Percentiles rank a stretch among this genome's conserved stretches.
phyloP scores from a whole-genome alignment of 2,797 vertebrate species.

The Sciurus carolinensis region DNA sequence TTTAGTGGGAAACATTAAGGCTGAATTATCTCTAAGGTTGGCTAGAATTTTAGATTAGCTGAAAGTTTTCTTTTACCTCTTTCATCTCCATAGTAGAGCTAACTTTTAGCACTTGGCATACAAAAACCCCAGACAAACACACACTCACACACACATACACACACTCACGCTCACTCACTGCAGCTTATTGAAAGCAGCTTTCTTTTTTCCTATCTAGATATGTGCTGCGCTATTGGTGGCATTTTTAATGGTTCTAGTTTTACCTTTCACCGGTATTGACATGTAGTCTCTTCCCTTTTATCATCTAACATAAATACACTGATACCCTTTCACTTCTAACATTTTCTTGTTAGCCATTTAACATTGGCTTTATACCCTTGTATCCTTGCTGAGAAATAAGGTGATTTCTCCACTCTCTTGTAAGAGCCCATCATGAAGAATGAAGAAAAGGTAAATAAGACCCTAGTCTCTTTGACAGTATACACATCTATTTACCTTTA shows the following conservation, averaged over 20 bases:
- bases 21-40: constrained; percentile 51
- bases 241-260: background rate
- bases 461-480: background rate
- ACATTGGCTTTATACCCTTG: background rate
- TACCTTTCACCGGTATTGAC: background rate
- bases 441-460: constrained; percentile 2
- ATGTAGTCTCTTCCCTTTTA: background rate
- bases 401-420: constrained; percentile 15
- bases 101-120: constrained; percentile 43
- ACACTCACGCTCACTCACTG: background rate
- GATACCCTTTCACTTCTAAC: background rate
- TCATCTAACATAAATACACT: background rate
- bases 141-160: too few relatives aligned
- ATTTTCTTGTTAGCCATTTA: background rate
- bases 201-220: background rate
- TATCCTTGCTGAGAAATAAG: background rate
- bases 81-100: background rate
- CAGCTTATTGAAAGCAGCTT: background rate
- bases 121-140: background rate
- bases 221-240: background rate
- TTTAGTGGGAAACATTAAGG: constrained; percentile 9
- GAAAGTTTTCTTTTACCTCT: background rate
- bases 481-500: background rate
- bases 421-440: background rate
- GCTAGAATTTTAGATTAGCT: constrained; percentile 54